A percentile compares a stretch with the other conserved stretches of the same genome.
phyloP scores from a whole-genome alignment of 2,888 invertebrate species.

The Coecobrya sp. region DNA sequence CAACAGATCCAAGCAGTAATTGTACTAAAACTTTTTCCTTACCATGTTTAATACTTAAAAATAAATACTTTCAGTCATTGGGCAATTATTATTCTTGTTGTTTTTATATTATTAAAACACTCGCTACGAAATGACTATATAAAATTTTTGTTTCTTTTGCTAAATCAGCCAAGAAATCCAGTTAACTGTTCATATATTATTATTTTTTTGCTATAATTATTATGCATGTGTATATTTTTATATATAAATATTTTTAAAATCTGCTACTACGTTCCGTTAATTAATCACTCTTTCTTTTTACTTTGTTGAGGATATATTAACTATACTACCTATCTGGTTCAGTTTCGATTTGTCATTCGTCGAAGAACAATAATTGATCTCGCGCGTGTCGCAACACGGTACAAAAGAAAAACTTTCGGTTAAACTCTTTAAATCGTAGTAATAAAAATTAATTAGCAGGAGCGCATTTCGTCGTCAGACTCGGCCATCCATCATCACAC shows the following conservation, averaged over 20 bases:
- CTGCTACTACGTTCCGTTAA: background rate
- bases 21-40: background rate
- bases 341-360: background rate
- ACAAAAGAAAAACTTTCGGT: background rate
- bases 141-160: background rate
- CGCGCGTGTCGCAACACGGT: background rate
- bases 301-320: background rate
- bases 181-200: background rate
- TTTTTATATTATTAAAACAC: background rate
- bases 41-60: slow-evolving; percentile 48
- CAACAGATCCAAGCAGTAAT: background rate
- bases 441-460: background rate
- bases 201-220: background rate
- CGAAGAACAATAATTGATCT: background rate
- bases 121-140: slow-evolving; percentile 11
- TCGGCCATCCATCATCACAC: slow-evolving; percentile 16
- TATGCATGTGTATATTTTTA: background rate
- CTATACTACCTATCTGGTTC: background rate
- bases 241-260: background rate
- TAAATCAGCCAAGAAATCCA: background rate
- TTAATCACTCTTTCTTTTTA: slow-evolving; percentile 1
- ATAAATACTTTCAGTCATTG: slow-evolving; percentile 72
- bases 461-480: background rate
- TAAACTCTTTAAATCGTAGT: background rate
- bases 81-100: slow-evolving; percentile 6